Base-by-base conservation (phyloP, 2,113 vertebrate species). In the Lathamus discolor region DNA sequence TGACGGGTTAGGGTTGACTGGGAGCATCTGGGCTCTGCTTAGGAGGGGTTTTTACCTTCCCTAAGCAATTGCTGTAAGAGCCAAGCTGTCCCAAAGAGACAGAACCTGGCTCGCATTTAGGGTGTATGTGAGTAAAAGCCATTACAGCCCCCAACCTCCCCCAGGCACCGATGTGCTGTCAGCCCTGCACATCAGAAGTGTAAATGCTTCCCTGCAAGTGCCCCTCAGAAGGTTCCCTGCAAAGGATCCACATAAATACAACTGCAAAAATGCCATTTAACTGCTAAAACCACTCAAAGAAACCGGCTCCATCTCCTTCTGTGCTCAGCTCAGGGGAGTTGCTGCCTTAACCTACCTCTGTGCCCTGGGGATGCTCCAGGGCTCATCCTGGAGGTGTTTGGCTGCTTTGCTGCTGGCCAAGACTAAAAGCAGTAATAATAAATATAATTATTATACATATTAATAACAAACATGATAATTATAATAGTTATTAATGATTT, bases 131-230 rank as follows among this genome's bases (percentile, higher is more conserved):
- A 75, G n/a, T 46, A 81, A 82, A 90, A 86, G 44, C 82, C 76
- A 66, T 66, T 44, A 16, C 28, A 41, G 82, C 29, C 63, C 67
- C 41, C 6, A 0, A 9, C 8, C 20, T 75, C 43, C 48, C 80
- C 11, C 28, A 11, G 63, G 86, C 81, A 46, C 41, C 1, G 1
- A 28, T 1, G 3, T 0, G 4, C n/a, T 33, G 48, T 35, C 74
- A 61, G 70, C 66, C 2, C 1, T 33, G 54, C 62, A 49, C 73
- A 83, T 79, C 86, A 44, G 63, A 79, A 48, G 68, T 74, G 77
- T 55, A 73, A 67, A 73, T 51, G 52, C 20, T 86, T 67, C 76
- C 51, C 51, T 1, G 1, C 37, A 54, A 64, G 72, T 43, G 43
- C 61, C n/a, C 70, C 35, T 78, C 61, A 44, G 54, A 68, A 61